Base-by-base conservation (phyloP, 1,140 invertebrate species). In the Daktulosphaira vitifoliae region DNA sequence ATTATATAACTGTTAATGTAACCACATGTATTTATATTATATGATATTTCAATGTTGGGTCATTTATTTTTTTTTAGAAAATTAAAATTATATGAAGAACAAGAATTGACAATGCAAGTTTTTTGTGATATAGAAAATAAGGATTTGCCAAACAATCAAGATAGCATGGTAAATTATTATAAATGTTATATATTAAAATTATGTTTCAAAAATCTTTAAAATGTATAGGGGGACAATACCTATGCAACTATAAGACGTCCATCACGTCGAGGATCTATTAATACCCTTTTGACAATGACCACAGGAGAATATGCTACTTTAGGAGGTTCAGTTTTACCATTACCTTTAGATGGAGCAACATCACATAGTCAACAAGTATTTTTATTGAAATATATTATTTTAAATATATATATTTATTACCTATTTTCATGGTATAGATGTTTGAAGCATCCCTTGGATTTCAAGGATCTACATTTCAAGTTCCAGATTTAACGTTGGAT, bases 31-130 rank as follows among this genome's bases (percentile, higher is more conserved):
- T 7, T 37, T 37, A 37, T 37, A 37, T 37, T 37, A 37, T 37
- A 37, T 37, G 13, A 37, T 37, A 37, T 7, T n/a, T n/a, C n/a
- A n/a, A n/a, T n/a, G n/a, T n/a, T n/a, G n/a, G n/a, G n/a, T n/a
- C n/a, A n/a, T n/a, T n/a, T n/a, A n/a, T 67, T 71, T 68, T 69
- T 70, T 73, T 71, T 11, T 54, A 88, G 86, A 71, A 92, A 92
- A 80, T 76, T 92, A 16, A 87, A 92, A 72, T 81, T 90, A 0
- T 93, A 94, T 72, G 91, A 94, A 74, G 91, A 94, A 73, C 91
- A 94, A 75, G 90, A 93, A 75, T 76, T 93, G 54, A 92, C 89
- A 16, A 93, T 92, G 90, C 89, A 92, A 75, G 89, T 93, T 1
- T 91, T 92, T 71, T 90, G 82, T 72, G 84, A 86, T 71, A 4